Percentiles rank a stretch among this genome's conserved stretches.
Conservation (phyloP, 2,113 vertebrate genomes). For the Coregonus clupeaformis region DNA sequence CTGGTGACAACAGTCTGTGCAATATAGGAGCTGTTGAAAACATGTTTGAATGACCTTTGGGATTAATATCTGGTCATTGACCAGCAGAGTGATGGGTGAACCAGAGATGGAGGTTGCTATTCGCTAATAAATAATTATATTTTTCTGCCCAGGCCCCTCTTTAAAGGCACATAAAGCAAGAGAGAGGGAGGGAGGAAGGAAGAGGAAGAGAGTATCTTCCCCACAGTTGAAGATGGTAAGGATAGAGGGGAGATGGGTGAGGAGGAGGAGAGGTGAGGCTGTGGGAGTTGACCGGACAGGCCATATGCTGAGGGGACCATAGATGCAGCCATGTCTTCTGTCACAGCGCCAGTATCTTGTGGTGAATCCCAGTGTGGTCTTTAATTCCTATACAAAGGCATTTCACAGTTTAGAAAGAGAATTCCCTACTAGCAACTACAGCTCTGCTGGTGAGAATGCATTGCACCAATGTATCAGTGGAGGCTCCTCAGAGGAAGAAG, state of each 20-base stretch:
- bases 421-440: too few species aligned
- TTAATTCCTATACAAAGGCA: too few species aligned
- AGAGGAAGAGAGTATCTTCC: not conserved
- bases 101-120: constrained; percentile 48
- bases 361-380: not conserved
- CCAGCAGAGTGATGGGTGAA: constrained; percentile 42
- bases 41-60: not conserved
- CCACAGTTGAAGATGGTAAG: not conserved
- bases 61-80: constrained; percentile 20
- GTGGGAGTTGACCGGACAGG: not conserved
- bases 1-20: not conserved
- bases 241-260: not conserved
- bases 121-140: constrained; percentile 58
- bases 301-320: not conserved
- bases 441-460: too few species aligned
- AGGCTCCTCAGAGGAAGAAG: too few species aligned
- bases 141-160: constrained; percentile 38
- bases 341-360: not conserved
- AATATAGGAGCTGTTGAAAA: not conserved
- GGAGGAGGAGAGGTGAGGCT: not conserved
- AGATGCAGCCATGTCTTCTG: not conserved
- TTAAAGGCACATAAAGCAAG: not conserved
- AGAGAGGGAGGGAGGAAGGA: not conserved
- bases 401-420: too few species aligned
- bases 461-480: too few species aligned